Evolutionary conservation across 2,113 vertebrate genomes (phyloP), one percentile per base, ranked within the genome.

Genomic region (Pao palembangensis): DNA sequence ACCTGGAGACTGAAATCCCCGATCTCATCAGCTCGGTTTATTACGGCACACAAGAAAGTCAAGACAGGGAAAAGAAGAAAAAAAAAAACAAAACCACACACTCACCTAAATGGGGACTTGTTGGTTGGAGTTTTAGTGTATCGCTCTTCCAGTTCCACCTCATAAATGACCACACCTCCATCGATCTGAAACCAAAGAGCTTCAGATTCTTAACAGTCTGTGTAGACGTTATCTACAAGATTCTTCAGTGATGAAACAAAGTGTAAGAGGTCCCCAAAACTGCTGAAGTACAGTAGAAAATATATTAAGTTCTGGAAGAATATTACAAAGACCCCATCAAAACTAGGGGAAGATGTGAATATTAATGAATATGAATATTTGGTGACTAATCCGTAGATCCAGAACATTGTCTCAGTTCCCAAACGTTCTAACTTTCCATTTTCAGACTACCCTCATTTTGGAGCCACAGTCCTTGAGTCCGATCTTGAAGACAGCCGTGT

Each of bases 401-500:
- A 44, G 43, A 6, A 3, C 34, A 38, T 12, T 8, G 11, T 38
- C 11, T 38, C 3, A 38, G 11, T 12, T 38, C 10, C 11, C 2
- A 12, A 10, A 8, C 34, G 8, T 38, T n/a, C 44, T 17, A n/a
- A 16, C 15, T 48, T 51, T 14, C 11, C 20, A 51, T 51, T 50
- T 21, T 20, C 44, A 7, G 17, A n/a, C 12, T 14, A 58, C 89
- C 72, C 60, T 83, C 67, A 66, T 77, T 49, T 71, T 79, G 14
- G 74, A 58, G 0, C 88, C 85, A 58, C 89, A 90, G 34, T 88
- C 85, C 17, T 2, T 81, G 42, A 86, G 48, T 41, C 64, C 65
- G 8, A 89, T 77, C 73, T 86, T 89, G 57, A 90, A 90, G 52
- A 90, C 44, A 0, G 84, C 85, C 0, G 25, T 52, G 18, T 87